Evolutionary conservation across 2,113 vertebrate genomes (phyloP).

Genomic region (Heptranchias perlo): DNA sequence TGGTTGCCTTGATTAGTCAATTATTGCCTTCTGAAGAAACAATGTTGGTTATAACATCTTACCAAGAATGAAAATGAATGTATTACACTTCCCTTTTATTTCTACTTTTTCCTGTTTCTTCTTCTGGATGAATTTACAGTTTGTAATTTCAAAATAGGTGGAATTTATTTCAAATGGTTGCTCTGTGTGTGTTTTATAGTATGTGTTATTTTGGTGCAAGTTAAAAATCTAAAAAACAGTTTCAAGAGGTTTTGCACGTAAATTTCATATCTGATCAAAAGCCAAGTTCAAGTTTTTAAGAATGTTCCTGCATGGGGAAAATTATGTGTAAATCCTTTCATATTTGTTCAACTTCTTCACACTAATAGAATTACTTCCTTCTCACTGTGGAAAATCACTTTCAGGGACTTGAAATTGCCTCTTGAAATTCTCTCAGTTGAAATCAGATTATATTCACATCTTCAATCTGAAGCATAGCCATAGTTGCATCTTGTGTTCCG

Average conservation of each 20-base stretch:
- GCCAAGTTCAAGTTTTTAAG: not conserved
- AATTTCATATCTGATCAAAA: not conserved
- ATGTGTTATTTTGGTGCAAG: not conserved
- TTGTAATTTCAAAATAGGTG: not conserved
- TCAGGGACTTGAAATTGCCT: not conserved
- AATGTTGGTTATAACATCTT: not conserved
- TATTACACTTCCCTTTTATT: not conserved
- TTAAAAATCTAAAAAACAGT: not conserved
- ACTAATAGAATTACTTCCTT: not conserved
- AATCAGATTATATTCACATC: not conserved
- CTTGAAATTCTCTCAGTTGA: not conserved
- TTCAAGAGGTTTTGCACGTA: not conserved
- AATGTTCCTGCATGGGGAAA: not conserved
- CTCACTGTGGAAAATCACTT: not conserved
- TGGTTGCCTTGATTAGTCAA: slow-evolving; percentile 37
- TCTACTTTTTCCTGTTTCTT: not conserved
- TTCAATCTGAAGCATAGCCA: not conserved
- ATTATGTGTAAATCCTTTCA: not conserved
- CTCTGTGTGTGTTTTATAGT: not conserved
- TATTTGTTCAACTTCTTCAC: not conserved
- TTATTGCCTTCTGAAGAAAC: not conserved
- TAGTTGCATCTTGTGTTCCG: not conserved
- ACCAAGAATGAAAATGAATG: not conserved
- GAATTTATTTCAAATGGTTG: not conserved
- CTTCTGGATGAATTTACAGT: not conserved